A percentile compares a stretch with the other conserved stretches of the same genome.
Conservation (phyloP, 2,888 invertebrate genomes). For the Lissocephala sabroskyi region DNA sequence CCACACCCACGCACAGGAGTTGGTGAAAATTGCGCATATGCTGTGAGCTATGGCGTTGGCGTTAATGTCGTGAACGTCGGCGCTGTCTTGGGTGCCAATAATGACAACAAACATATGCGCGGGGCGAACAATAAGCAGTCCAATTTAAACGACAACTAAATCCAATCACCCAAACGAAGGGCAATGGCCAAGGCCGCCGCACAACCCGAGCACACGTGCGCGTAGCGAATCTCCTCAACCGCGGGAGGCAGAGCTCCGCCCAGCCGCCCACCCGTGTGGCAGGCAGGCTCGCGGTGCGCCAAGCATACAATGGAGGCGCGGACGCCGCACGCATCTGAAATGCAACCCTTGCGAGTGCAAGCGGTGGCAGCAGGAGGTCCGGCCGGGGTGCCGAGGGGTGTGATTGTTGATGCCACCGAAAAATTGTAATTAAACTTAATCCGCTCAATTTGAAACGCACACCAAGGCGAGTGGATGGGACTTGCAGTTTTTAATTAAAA, state of each 20-base stretch:
- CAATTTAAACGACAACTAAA: constrained; percentile 56
- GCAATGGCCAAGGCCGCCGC: not conserved
- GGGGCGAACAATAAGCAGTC: constrained; percentile 43
- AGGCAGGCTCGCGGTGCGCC: no score
- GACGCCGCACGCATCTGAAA: constrained; percentile 23
- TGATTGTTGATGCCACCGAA: constrained; percentile 22
- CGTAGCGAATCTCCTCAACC: constrained; percentile 39
- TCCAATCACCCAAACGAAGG: constrained; percentile 45
- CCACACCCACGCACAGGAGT: constrained; percentile 2
- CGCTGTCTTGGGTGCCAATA: constrained; percentile 27
- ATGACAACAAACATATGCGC: constrained; percentile 50
- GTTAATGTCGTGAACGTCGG: constrained; percentile 7
- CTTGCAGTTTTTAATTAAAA: not conserved
- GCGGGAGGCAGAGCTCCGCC: not conserved
- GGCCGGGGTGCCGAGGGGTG: no score
- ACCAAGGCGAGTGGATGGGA: no score
- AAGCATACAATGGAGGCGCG: no score
- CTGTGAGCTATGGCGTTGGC: no score
- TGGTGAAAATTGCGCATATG: no score
- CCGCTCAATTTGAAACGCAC: constrained; percentile 63
- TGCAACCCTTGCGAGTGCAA: constrained; percentile 49
- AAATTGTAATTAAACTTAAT: constrained; percentile 68
- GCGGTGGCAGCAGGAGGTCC: no score
- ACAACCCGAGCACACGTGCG: constrained; percentile 42
- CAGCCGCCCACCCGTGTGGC: no score